Evolutionary conservation across 2,113 vertebrate species (phyloP).

Genomic region (Collichthys lucidus): DNA sequence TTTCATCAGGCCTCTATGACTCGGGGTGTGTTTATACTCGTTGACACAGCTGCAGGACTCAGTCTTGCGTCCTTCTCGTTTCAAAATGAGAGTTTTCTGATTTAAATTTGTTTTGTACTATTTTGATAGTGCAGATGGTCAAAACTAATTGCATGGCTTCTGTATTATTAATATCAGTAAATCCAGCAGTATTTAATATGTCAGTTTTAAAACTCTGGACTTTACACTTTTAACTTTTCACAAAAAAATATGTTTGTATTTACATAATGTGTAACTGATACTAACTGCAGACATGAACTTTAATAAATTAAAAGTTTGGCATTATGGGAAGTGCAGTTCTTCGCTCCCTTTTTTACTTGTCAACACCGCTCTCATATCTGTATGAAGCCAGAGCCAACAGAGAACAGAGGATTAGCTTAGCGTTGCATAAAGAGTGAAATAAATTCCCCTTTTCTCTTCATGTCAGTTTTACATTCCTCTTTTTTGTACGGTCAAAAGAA

Average conservation of each 20-base stretch:
- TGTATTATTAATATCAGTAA: not conserved
- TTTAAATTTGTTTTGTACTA: not conserved
- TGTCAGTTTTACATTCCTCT: not conserved
- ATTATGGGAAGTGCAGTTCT: not conserved
- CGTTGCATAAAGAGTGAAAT: not conserved
- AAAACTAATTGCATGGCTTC: not conserved
- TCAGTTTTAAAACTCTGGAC: not conserved
- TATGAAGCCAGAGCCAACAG: not conserved
- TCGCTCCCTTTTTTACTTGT: not conserved
- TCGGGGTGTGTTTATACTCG: not conserved
- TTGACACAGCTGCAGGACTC: constrained; percentile 13
- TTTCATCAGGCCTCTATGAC: not conserved
- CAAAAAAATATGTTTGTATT: not conserved
- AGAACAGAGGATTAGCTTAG: not conserved
- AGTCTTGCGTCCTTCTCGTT: not conserved
- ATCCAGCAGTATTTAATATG: not conserved
- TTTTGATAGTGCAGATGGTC: constrained; percentile 19
- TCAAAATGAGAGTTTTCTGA: not conserved
- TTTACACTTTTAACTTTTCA: not conserved
- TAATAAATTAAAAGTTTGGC: not conserved
- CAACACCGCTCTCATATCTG: not conserved
- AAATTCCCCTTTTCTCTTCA: not conserved
- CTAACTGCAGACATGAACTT: not conserved
- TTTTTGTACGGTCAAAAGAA: not conserved
- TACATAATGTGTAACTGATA: not conserved